phyloP scores from a whole-genome alignment of 2,888 invertebrate genomes.

The Sisyra nigra region DNA sequence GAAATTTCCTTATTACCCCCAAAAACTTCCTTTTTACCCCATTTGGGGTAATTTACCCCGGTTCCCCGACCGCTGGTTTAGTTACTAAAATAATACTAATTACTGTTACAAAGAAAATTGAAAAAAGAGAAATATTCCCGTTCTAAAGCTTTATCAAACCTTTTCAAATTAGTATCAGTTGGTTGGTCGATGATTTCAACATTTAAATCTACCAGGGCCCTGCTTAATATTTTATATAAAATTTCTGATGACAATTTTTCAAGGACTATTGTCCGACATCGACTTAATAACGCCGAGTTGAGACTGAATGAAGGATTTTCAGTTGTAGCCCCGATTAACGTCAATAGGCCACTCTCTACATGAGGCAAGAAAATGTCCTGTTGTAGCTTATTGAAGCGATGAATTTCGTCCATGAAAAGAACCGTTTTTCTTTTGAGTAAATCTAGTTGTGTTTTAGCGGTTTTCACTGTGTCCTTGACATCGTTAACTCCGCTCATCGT shows the following conservation, averaged over 20 bases:
- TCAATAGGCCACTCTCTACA: slow-evolving; percentile 64
- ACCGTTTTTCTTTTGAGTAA: slow-evolving; percentile 52
- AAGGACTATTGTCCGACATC: slow-evolving; percentile 60
- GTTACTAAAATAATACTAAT: too few species aligned
- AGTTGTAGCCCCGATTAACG: slow-evolving; percentile 67
- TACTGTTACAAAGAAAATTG: too few species aligned
- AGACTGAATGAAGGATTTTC: slow-evolving; percentile 79
- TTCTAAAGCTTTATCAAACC: not conserved
- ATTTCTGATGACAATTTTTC: slow-evolving; percentile 47
- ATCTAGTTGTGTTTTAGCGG: slow-evolving; percentile 55
- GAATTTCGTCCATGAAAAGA: slow-evolving; percentile 77
- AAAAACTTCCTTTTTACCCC: too few species aligned
- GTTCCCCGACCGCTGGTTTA: too few species aligned
- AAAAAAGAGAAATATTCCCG: too few species aligned
- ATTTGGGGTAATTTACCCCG: too few species aligned
- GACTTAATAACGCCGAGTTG: slow-evolving; percentile 61
- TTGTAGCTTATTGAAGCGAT: slow-evolving; percentile 70
- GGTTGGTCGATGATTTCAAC: slow-evolving; percentile 2
- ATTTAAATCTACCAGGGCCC: slow-evolving; percentile 32
- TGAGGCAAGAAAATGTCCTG: slow-evolving; percentile 69
- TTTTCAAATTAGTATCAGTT: not conserved
- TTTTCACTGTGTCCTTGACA: slow-evolving; percentile 54
- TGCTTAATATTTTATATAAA: slow-evolving; percentile 41
- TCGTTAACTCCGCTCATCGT: slow-evolving; percentile 61
- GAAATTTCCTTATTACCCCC: too few species aligned